These are phyloP conservation scores for Bemisia tabaci DNA, from an alignment of 1,140 invertebrate species.

Conservation along the genomic window DNA sequence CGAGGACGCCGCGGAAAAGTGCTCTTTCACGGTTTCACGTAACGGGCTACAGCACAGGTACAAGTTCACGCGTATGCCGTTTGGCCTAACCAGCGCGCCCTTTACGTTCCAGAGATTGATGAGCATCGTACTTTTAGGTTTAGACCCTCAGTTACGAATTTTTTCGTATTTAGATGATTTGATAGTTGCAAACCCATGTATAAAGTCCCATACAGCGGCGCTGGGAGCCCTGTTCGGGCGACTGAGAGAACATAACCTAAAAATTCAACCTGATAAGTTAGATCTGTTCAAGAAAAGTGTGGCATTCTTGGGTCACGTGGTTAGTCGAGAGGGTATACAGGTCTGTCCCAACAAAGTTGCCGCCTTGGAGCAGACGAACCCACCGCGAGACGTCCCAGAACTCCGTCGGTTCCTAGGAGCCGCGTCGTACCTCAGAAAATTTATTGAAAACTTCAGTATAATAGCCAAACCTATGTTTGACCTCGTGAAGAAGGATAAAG, in stretches of 20 bases:
- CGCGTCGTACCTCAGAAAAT: slow-evolving; percentile 31
- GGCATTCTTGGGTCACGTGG: slow-evolving; percentile 29
- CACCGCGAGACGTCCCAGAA: slow-evolving; percentile 23
- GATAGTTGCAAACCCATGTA: slow-evolving; percentile 5
- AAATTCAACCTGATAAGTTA: slow-evolving; percentile 24
- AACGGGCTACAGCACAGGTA: background rate
- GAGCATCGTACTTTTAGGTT: slow-evolving; percentile 25
- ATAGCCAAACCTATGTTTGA: slow-evolving; percentile 27
- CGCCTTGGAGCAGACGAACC: slow-evolving; percentile 27
- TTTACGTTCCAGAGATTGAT: slow-evolving; percentile 33
- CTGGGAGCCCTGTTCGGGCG: slow-evolving; percentile 11
- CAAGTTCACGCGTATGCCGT: slow-evolving; percentile 31
- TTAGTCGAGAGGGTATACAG: slow-evolving; percentile 27
- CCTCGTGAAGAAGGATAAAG: slow-evolving; percentile 26
- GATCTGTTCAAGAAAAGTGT: slow-evolving; percentile 21
- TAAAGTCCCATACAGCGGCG: slow-evolving; percentile 9
- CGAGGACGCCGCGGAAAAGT: background rate
- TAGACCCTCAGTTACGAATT: slow-evolving; percentile 15
- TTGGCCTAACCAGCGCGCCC: slow-evolving; percentile 31
- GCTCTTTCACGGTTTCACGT: background rate
- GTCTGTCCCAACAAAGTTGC: slow-evolving; percentile 28
- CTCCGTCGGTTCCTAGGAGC: slow-evolving; percentile 34
- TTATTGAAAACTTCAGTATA: slow-evolving; percentile 28
- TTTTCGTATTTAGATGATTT: slow-evolving; percentile 20
- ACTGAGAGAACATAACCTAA: slow-evolving; percentile 12